Conservation (phyloP, 2,797 vertebrate genomes). For the Pangasius sanitwongsei region DNA sequence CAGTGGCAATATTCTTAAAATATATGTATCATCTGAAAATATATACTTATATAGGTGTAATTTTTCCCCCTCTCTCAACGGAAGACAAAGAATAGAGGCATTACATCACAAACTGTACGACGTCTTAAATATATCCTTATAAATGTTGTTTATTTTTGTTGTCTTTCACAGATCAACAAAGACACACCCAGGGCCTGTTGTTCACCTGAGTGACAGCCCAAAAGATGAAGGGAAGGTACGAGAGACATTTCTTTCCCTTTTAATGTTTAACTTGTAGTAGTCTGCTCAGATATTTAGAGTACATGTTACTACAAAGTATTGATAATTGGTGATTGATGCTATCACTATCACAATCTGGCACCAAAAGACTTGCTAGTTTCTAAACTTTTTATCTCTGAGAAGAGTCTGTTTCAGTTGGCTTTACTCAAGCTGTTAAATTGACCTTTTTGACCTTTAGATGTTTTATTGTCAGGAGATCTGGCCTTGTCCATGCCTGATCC, state of each 20-base stretch:
- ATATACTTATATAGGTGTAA: no score
- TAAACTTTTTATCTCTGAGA: background rate
- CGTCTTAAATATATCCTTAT: background rate
- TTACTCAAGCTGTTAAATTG: background rate
- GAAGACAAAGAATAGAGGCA: background rate
- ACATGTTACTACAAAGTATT: background rate
- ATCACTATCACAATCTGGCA: no score
- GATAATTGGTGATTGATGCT: background rate
- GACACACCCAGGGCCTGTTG: slow-evolving; percentile 96
- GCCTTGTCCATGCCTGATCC: background rate
- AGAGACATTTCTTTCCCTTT: slow-evolving; percentile 59
- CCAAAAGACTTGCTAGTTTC: background rate
- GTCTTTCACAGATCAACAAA: slow-evolving; percentile 86
- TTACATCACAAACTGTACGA: background rate
- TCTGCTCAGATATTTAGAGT: background rate
- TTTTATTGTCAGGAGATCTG: background rate
- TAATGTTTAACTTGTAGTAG: background rate
- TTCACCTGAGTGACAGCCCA: slow-evolving; percentile 97
- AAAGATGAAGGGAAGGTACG: slow-evolving; percentile 96
- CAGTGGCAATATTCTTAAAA: slow-evolving; percentile 12
- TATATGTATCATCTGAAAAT: background rate
- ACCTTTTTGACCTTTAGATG: background rate
- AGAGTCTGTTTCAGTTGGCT: background rate
- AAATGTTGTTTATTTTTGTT: background rate
- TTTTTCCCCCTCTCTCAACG: background rate